Conservation (phyloP, 2,888 invertebrate genomes). For the Nysson spinosus region DNA sequence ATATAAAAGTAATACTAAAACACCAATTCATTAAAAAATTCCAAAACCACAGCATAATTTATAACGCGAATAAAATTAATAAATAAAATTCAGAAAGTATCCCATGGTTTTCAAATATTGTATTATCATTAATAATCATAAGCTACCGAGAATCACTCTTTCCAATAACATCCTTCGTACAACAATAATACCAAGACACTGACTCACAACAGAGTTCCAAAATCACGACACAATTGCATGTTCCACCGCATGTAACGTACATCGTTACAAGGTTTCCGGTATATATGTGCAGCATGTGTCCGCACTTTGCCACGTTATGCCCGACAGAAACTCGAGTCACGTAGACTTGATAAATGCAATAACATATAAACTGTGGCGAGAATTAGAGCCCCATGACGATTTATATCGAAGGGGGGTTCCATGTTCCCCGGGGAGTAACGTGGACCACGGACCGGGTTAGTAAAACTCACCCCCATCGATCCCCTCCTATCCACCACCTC, state of each 20-base stretch:
- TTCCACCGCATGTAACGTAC: slow-evolving; percentile 64
- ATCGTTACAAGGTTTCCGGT: slow-evolving; percentile 49
- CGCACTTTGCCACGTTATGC: slow-evolving; percentile 22
- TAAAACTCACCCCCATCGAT: slow-evolving; percentile 27
- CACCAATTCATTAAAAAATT: too few species aligned
- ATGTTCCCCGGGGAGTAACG: slow-evolving; percentile 12
- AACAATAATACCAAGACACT: too few species aligned
- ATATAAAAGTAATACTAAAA: too few species aligned
- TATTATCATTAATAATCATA: too few species aligned
- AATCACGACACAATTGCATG: too few species aligned
- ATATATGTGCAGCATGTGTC: slow-evolving; percentile 53
- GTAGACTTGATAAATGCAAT: slow-evolving; percentile 75
- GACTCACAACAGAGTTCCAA: too few species aligned
- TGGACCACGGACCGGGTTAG: slow-evolving; percentile 25
- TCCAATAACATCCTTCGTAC: too few species aligned
- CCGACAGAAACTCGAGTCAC: slow-evolving; percentile 63
- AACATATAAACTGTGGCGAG: slow-evolving; percentile 74
- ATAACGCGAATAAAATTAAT: too few species aligned
- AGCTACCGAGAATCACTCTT: too few species aligned
- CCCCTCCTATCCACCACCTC: slow-evolving; percentile 5
- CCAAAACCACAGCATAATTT: too few species aligned
- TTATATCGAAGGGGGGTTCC: slow-evolving; percentile 70
- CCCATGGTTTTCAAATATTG: too few species aligned
- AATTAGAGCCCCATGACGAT: slow-evolving; percentile 73
- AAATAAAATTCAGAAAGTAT: too few species aligned